These are phyloP conservation scores for silkworm (Bombyx mori) DNA, from an alignment of 1,140 invertebrate genomes.

Conservation along the genomic window ASM3026992v2 NC_085115.1:6706501-6707000, in stretches of 20 bases:
- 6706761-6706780: slow-evolving; percentile 47
- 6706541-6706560: slow-evolving; percentile 5
- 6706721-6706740: slow-evolving; percentile 45
- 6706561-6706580: slow-evolving; percentile 21
- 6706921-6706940: slow-evolving; percentile 75
- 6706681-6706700: slow-evolving; percentile 46
- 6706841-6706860: slow-evolving; percentile 80
- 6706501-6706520: slow-evolving; percentile 42
- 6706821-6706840: slow-evolving; percentile 74
- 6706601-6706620: slow-evolving; percentile 39
- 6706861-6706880: slow-evolving; percentile 71
- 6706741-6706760: slow-evolving; percentile 39
- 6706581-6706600: slow-evolving; percentile 30
- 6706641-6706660: slow-evolving; percentile 64
- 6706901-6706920: slow-evolving; percentile 82
- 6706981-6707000: slow-evolving; percentile 62
- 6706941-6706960: slow-evolving; percentile 67
- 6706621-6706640: slow-evolving; percentile 47
- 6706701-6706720: slow-evolving; percentile 54
- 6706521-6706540: slow-evolving; percentile 42
- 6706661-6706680: slow-evolving; percentile 71
- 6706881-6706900: slow-evolving; percentile 79
- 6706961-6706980: slow-evolving; percentile 60
- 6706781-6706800: slow-evolving; percentile 44
- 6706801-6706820: slow-evolving; percentile 67